These are phyloP conservation scores for Mizuhopecten yessoensis DNA, from an alignment of 1,140 invertebrate species.

Conservation along the genomic window DNA sequence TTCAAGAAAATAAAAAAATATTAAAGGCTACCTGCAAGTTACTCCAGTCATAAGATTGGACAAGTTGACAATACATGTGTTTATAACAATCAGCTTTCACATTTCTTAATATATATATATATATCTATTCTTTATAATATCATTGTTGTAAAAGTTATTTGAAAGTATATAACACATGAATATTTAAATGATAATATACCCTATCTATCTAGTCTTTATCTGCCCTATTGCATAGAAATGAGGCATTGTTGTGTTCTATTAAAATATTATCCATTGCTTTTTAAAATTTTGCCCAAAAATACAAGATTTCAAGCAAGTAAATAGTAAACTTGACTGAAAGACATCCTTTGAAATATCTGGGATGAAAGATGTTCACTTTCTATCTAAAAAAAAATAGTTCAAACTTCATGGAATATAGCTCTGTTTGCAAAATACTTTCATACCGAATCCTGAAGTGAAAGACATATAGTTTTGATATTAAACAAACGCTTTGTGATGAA, in stretches of 20 bases:
- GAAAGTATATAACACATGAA: neutral
- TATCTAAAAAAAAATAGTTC: neutral
- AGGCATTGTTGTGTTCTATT: slow-evolving; percentile 31
- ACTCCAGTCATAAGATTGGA: neutral
- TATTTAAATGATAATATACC: neutral
- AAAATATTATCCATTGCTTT: slow-evolving; percentile 21
- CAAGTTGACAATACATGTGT: neutral
- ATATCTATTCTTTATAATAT: too few relatives aligned
- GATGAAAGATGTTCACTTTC: neutral
- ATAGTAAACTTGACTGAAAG: neutral
- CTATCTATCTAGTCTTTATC: neutral
- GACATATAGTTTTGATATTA: slow-evolving; percentile 1
- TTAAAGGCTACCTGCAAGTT: neutral
- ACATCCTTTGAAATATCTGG: neutral
- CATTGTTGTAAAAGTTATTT: slow-evolving; percentile 18
- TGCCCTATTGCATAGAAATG: slow-evolving; percentile 25
- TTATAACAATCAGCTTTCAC: neutral
- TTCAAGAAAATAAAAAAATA: neutral
- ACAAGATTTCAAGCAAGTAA: neutral
- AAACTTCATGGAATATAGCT: neutral
- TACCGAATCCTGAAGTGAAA: neutral
- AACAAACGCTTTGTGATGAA: neutral
- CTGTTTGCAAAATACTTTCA: neutral
- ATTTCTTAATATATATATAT: neutral
- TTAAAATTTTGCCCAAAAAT: neutral